Percentiles rank a stretch among this genome's conserved stretches.
Evolutionary conservation across 2,797 vertebrate genomes (phyloP).

Genomic region (Phaenicophaeus curvirostris): DNA sequence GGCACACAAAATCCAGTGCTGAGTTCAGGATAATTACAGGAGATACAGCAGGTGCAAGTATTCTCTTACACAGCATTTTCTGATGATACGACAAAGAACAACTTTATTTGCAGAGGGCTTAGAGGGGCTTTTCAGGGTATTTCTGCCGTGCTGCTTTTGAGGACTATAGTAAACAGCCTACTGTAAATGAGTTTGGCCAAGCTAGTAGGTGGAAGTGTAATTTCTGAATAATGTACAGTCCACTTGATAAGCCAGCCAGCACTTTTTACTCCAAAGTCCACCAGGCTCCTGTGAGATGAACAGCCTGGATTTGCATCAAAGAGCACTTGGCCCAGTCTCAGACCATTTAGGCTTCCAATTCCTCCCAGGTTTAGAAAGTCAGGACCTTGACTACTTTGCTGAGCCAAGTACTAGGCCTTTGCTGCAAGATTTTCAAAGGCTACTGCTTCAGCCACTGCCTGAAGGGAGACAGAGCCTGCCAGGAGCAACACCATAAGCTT

Average conservation of each 20-base stretch:
- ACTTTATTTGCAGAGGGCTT: neutral
- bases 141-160: neutral
- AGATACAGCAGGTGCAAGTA: constrained; percentile 38
- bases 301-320: neutral
- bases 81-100: neutral
- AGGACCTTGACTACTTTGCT: neutral
- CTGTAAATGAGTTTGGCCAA: neutral
- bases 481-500: neutral
- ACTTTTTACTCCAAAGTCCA: neutral
- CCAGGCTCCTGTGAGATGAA: neutral
- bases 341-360: neutral
- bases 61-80: constrained; percentile 42
- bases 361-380: neutral
- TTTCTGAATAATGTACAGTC: neutral
- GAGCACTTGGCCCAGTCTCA: neutral
- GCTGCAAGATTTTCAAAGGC: neutral
- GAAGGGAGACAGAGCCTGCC: neutral
- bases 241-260: neutral
- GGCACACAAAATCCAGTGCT: constrained; percentile 20
- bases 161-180: neutral
- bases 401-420: neutral
- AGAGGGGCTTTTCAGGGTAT: neutral
- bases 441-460: neutral
- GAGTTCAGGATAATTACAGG: neutral
- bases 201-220: neutral